Base-by-base conservation (phyloP, 2,797 vertebrate genomes). In the Parambassis ranga region DNA sequence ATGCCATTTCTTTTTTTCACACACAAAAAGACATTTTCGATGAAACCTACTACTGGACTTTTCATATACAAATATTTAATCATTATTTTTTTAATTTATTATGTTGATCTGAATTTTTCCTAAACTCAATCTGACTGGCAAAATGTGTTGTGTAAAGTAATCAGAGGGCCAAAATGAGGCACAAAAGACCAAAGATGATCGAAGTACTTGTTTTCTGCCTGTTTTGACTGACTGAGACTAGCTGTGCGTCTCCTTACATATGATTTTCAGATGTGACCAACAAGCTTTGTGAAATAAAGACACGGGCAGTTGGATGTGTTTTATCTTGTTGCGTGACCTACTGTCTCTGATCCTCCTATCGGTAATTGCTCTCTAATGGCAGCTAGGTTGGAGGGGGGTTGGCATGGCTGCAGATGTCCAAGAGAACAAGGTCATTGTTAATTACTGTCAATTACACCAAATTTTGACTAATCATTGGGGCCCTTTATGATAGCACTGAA, bases 371-470 rank as follows among this genome's bases (percentile, higher is more conserved):
- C 50, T 62, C 15, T 71, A 56, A 77, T 80, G 74, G 67, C 38
- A 46, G 38, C 14, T 22, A 32, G 26, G n/a, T 18, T 20, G 33
- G 56, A 15, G 31, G 58, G 37, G 31, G 2, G 50, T 70, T 86
- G 86, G 78, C 80, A 41, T 51, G 48, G 36, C n/a, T 58, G 65
- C 13, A 10, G 19, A 69, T 75, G 62, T 79, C 68, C 62, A 79
- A 53, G 42, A 68, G 72, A 71, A 64, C 74, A 77, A 81, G 72
- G 77, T 82, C 82, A 78, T 62, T 66, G 77, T 79, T 84, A 78
- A 87, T 88, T 74, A 76, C 60, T 9, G 63, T 64, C 73, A 79
- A 84, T 82, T 88, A 79, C 58, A 47, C 73, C 52, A 75, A 75
- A 81, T 80, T 84, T 77, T 69, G 50, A 81, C 60, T 63, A 72